Percentiles rank a stretch among this genome's conserved stretches.
phyloP scores from a whole-genome alignment of 2,797 vertebrate species.

The Sebastes steindachneri region DNA sequence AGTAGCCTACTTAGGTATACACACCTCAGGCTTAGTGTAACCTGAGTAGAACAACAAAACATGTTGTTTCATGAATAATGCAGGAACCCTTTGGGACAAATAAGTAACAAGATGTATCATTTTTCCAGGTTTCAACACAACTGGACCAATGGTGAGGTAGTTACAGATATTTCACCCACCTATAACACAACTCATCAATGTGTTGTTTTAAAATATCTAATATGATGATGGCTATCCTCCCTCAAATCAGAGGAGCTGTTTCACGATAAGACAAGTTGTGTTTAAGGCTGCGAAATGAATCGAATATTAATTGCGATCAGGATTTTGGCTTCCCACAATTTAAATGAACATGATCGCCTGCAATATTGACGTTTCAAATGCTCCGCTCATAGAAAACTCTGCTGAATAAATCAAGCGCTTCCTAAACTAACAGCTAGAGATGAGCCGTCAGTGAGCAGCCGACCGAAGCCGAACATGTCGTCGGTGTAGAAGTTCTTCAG shows the following conservation, averaged over 20 bases:
- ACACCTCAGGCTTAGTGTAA: constrained; percentile 62
- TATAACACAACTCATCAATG: neutral
- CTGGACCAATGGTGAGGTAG: constrained; percentile 9
- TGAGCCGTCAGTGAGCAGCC: too few species aligned
- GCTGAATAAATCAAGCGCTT: too few species aligned
- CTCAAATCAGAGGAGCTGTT: neutral
- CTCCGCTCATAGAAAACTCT: too few species aligned
- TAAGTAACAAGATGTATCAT: constrained; percentile 44
- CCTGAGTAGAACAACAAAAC: constrained; percentile 61
- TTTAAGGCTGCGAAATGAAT: neutral
- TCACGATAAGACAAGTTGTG: neutral
- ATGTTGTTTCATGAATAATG: constrained; percentile 66
- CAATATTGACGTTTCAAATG: too few species aligned
- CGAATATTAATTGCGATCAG: too few species aligned
- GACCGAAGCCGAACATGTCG: too few species aligned
- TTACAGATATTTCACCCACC: neutral
- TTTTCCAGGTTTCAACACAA: constrained; percentile 23
- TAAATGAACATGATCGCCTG: too few species aligned
- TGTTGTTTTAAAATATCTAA: neutral
- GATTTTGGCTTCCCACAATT: too few species aligned
- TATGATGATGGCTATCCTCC: neutral
- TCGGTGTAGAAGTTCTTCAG: too few species aligned
- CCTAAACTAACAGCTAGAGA: too few species aligned
- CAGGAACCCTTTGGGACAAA: constrained; percentile 46
- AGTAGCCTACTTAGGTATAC: constrained; percentile 40